Base-by-base conservation (phyloP, 2,113 vertebrate species). In the Colossoma macropomum region DNA sequence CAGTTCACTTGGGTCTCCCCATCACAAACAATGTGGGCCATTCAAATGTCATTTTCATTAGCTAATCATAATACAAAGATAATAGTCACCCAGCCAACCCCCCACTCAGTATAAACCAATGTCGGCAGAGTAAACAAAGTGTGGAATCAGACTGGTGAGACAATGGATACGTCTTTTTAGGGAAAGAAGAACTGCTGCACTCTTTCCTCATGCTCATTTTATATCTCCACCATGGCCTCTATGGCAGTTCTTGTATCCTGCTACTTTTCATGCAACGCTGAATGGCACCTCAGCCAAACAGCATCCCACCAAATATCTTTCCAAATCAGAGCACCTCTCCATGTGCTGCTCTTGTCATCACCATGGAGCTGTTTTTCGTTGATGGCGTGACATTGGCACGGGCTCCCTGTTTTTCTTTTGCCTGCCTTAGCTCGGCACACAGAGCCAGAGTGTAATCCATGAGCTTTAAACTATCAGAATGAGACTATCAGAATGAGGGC, bases 11-110 rank as follows among this genome's bases (percentile, higher is more conserved):
- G 70, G 70, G 84, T 82, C 88, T 82, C 74, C 79, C n/a, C 79
- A 81, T 87, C 82, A 85, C 87, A 89, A 90, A 92, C 79, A 88
- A 83, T 83, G 79, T 82, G 48, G 28, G 77, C 69, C 72, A 80
- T 91, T 85, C 88, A 82, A 90, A 91, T 73, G 85, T 25, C 62
- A 91, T 92, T 90, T 92, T 86, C 83, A 88, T 88, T 81, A 92
- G 85, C 80, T 84, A 87, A 87, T 91, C 89, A 91, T 89, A 93
- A 89, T 84, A 90, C 63, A 85, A 84, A 88, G 8, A 91, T 91
- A 84, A 80, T 82, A 86, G 75, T 86, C 4, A 75, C 68, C 56
- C 19, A 71, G 81, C 74, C 83, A 38, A 87, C 82, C 86, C 86
- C 30, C 71, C 82, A 65, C 83, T 85, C 83, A 84, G 45, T 82